Evolutionary conservation across 2,113 vertebrate genomes (phyloP).

Genomic region (Podilymbus podiceps): DNA sequence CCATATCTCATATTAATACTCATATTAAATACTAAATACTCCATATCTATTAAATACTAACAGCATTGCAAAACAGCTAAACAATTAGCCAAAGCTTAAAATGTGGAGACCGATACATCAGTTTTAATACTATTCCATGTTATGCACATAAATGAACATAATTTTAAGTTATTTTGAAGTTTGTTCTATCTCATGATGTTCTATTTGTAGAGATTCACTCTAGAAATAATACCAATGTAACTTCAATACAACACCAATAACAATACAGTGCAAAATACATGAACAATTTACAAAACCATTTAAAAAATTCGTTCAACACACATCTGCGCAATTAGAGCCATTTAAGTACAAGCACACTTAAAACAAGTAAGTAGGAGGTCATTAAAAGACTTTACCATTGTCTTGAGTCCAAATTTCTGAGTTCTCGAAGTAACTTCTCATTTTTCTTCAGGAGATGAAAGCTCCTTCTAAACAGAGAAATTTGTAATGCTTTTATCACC

Average conservation of each 20-base stretch:
- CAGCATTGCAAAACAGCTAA: not conserved
- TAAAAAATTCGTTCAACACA: not conserved
- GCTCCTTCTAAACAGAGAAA: constrained; percentile 84
- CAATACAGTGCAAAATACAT: not conserved
- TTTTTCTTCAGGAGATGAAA: constrained; percentile 98
- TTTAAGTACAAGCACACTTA: not conserved
- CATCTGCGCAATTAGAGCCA: not conserved
- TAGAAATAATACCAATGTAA: not conserved
- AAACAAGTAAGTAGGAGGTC: not conserved
- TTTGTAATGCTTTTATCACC: constrained; percentile 61
- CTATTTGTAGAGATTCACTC: not conserved
- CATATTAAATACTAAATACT: not conserved
- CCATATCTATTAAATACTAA: not conserved
- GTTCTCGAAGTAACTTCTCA: constrained; percentile 95
- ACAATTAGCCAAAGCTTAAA: not conserved
- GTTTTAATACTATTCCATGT: not conserved
- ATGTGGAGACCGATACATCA: not conserved
- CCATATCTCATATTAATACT: too few species aligned
- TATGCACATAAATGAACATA: not conserved
- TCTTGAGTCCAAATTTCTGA: constrained; percentile 96
- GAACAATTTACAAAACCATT: not conserved
- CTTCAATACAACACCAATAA: not conserved
- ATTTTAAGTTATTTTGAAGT: not conserved
- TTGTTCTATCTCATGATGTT: not conserved
- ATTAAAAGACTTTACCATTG: constrained; percentile 85